A percentile compares a stretch with the other conserved stretches of the same genome.
phyloP scores from a whole-genome alignment of 2,113 vertebrate genomes.

The Pyrgilauda ruficollis region DNA sequence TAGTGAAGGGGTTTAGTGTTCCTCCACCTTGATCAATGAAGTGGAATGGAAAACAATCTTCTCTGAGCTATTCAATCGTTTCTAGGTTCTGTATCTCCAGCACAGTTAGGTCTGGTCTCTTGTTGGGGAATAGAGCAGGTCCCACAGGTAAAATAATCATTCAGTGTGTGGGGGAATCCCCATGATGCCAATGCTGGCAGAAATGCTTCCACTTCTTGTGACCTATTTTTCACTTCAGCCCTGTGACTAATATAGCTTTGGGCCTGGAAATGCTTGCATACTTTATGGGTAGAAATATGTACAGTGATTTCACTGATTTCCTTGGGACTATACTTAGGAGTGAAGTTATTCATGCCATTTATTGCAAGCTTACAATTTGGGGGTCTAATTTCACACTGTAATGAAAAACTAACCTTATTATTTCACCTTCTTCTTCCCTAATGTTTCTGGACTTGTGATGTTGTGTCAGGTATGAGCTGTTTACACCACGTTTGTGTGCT shows the following conservation, averaged over 20 bases:
- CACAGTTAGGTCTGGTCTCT: background rate
- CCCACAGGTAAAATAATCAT: background rate
- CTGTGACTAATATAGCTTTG: background rate
- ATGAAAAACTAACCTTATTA: background rate
- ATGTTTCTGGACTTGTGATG: background rate
- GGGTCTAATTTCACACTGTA: background rate
- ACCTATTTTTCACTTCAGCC: background rate
- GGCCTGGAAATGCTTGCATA: background rate
- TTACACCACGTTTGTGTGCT: background rate
- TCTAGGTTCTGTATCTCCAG: background rate
- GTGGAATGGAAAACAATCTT: background rate
- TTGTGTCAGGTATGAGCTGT: background rate
- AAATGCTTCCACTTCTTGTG: background rate
- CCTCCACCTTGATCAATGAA: background rate
- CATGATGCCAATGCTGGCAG: background rate
- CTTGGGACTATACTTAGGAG: background rate
- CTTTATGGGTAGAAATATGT: background rate
- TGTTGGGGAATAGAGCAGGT: background rate
- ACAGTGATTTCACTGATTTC: background rate
- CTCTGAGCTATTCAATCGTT: background rate
- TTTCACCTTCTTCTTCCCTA: background rate
- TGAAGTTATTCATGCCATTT: background rate
- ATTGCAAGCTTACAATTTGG: background rate
- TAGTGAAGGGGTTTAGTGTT: background rate
- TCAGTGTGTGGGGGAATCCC: background rate